Evolutionary conservation across 64 coral and sea anemone genomes (phyloP), one percentile per base, ranked within the genome.

Genomic region (Stichodactyla helianthus): DNA sequence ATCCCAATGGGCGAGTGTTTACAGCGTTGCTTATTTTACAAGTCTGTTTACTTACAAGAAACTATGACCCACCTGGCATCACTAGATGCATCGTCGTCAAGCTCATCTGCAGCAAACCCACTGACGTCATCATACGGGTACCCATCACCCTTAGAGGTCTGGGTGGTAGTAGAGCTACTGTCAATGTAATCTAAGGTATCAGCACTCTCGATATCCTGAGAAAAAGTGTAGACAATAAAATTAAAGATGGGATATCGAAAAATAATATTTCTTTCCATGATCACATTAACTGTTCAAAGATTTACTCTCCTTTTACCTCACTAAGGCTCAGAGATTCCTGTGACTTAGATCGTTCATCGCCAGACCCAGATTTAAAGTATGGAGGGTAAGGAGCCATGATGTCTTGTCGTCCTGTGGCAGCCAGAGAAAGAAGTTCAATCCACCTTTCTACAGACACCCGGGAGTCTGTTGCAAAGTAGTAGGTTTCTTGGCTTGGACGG

Each of bases 351-450:
- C 80, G 71, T 10, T 89, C 71, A 90, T 93, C 91, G 50, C 77
- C 84, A 7, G 90, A 91, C 3, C 76, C 91, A 51, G 91, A 84
- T 15, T 77, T 92, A 74, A 96, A 96, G 85, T 90, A 96, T 0
- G 94, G 91, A 18, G 88, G 91, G 85, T 93, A 96, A 59, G 94
- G 94, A 14, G 94, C 80, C 14, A 92, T 92, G 22, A 93, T 92
- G 26, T 99, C 93, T 15, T 86, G 88, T 84, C 93, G 82, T 11
- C 90, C 93, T 23, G 97, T 99, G 1, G 97, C 85, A 2, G 97
- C 93, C n/a, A 99, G 82, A 7, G 97, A 99, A 13, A 99, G 82
- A 71, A 99, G 88, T 19, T 99, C 97, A 54, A 99, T 95, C 97
- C 97, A 99, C 5, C 97, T 84, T 23, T 99, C 93, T n/a, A 99